Evolutionary conservation across 2,113 vertebrate species (phyloP).

Genomic region (Rousettus leschenaultii): DNA sequence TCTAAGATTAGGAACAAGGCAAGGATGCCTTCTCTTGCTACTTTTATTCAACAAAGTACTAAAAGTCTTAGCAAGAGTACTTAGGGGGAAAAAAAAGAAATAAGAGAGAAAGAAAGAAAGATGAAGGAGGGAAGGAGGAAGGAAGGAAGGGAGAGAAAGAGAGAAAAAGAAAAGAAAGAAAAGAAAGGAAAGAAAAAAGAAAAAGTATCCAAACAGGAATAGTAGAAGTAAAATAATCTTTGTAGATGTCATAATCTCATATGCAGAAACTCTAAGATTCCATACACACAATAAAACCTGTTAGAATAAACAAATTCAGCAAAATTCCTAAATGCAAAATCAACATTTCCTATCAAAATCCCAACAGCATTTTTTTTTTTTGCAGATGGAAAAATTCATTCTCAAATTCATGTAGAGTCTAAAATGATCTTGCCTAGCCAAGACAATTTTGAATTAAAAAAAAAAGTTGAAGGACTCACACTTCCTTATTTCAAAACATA

Average conservation of each 20-base stretch:
- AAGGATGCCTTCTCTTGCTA: not conserved
- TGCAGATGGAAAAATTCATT: not conserved
- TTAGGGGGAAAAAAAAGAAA: not conserved
- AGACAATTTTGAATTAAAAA: not conserved
- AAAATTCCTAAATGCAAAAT: not conserved
- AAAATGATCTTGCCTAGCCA: not conserved
- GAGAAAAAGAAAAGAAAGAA: not conserved
- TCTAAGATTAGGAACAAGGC: not conserved
- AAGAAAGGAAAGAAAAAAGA: no score
- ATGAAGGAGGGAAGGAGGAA: no score
- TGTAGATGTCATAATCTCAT: not conserved
- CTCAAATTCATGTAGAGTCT: not conserved
- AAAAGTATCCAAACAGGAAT: not conserved
- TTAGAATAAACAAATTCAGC: not conserved
- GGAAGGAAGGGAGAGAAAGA: no score
- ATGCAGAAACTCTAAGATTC: not conserved
- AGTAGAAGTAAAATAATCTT: not conserved
- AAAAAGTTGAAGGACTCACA: no score
- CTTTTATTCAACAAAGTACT: not conserved
- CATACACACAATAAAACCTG: not conserved
- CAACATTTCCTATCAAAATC: not conserved
- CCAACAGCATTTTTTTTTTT: not conserved
- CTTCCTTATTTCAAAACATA: no score
- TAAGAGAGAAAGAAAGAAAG: no score
- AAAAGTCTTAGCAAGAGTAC: not conserved